Conservation (phyloP, 2,113 vertebrate species). For the Laterallus jamaicensis region DNA sequence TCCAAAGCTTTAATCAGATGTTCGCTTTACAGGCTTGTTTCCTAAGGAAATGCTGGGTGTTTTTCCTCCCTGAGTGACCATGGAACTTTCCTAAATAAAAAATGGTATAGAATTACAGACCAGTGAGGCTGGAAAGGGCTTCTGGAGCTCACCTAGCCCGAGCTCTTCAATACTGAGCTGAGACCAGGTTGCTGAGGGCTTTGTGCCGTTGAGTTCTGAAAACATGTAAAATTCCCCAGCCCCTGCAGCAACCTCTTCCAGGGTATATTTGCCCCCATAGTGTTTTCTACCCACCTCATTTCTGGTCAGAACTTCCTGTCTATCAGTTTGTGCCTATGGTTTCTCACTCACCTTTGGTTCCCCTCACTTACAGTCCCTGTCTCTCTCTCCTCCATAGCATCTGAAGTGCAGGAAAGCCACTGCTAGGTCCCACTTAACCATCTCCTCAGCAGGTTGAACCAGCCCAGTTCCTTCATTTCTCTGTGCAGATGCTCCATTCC, state of each 20-base stretch:
- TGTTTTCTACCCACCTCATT: not conserved
- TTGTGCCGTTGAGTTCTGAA: not conserved
- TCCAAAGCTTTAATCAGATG: not conserved
- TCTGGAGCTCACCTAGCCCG: not conserved
- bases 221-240: not conserved
- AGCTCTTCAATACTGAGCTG: not conserved
- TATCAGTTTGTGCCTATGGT: not conserved
- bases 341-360: not conserved
- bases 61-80: not conserved
- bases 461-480: not conserved
- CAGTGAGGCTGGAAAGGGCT: not conserved
- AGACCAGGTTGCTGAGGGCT: not conserved
- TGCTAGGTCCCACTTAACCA: not conserved
- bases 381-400: not conserved
- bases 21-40: not conserved
- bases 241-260: not conserved
- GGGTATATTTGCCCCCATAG: not conserved
- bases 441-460: not conserved
- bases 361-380: not conserved
- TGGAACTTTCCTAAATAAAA: not conserved
- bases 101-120: not conserved
- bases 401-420: not conserved
- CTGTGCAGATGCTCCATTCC: rapidly evolving
- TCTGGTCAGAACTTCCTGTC: not conserved
- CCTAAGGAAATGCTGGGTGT: not conserved